Base-by-base conservation (phyloP, 1,140 invertebrate genomes). In the Zophobas atratus region DNA sequence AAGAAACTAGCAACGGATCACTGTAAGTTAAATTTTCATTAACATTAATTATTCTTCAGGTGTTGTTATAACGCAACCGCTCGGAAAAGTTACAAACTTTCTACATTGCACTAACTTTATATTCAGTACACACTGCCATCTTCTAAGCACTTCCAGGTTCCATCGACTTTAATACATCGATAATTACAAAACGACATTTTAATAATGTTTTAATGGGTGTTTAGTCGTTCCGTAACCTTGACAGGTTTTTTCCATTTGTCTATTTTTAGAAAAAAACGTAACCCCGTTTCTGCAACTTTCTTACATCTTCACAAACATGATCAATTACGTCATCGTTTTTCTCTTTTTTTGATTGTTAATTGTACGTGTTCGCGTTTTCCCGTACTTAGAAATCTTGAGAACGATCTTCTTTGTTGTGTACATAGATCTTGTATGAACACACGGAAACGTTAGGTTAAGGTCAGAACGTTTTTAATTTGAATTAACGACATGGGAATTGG, bases 1-100 rank as follows among this genome's bases (percentile, higher is more conserved):
- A 76, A 84, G 83, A 82, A 87, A 82, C 32, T 70, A 20, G 5
- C 39, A 60, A 55, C 38, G 8, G 70, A 73, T 38, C 35, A 41
- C 46, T 73, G 79, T 80, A 55, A 75, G 72, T 80, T 20, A 20
- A 20, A 75, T 73, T 63, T 33, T 36, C 3, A 20, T 20, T 20
- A 20, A 20, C 20, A 56, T 56, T 20, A 20, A 20, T 20, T 20
- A 6, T 55, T 55, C 34, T 55, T 0, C 34, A 8, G 34, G 20
- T 20, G 20, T 46, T 46, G 43, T 8, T 4, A 46, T 8, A 46
- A 46, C 6, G 6, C 3, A 46, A 46, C 3, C 43, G 6, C 43
- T 46, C 6, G 43, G 3, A 46, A 46, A 46, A 46, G 43, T 46
- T 46, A 3, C 43, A 46, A 46, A 46, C 49, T 51, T 51, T 51